Conservation (phyloP, 2,113 vertebrate genomes). For the Apistogramma diplotaenia region DNA sequence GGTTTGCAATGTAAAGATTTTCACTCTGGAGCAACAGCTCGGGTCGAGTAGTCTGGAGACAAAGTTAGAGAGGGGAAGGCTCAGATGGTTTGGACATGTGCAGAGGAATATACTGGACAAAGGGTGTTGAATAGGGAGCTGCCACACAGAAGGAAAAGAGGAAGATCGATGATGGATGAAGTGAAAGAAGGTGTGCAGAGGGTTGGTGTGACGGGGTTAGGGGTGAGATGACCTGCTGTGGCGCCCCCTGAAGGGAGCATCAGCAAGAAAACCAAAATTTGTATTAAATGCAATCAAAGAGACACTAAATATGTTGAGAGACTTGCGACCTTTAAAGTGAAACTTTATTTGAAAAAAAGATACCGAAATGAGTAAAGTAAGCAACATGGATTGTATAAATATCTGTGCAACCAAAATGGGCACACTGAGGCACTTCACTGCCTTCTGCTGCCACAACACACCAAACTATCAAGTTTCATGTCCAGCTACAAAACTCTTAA, state of each 20-base stretch:
- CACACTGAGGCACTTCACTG: slow-evolving; percentile 71
- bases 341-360: slow-evolving; percentile 75
- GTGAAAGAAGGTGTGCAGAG: neutral
- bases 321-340: slow-evolving; percentile 29
- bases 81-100: too few relatives aligned
- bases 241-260: neutral
- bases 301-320: neutral
- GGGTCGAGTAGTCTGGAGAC: neutral
- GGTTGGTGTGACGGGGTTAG: neutral
- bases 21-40: neutral
- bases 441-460: slow-evolving; percentile 60
- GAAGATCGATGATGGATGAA: neutral
- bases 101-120: neutral
- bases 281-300: neutral
- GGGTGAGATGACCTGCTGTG: too few relatives aligned
- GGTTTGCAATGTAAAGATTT: neutral
- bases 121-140: neutral
- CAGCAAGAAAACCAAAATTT: neutral
- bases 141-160: neutral
- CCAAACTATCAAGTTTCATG: slow-evolving; percentile 28
- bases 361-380: slow-evolving; percentile 71
- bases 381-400: slow-evolving; percentile 74
- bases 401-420: slow-evolving; percentile 66
- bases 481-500: slow-evolving; percentile 31
- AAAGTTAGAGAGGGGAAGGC: neutral